Base-by-base conservation (phyloP, 2,797 vertebrate genomes). In the Oreochromis grahami region DNA sequence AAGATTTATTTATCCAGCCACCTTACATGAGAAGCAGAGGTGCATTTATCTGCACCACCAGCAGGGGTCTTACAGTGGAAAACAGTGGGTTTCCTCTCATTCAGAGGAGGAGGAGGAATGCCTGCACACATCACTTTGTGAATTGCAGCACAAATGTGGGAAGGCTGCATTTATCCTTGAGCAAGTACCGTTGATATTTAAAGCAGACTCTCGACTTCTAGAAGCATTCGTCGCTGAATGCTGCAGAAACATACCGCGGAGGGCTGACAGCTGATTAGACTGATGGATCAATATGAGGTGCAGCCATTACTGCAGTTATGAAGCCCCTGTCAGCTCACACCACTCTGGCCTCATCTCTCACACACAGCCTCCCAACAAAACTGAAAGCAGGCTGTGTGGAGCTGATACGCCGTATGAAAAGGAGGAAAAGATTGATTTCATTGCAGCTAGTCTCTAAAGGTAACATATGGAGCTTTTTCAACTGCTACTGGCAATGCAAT, bases 101-200 rank as follows among this genome's bases (percentile, higher is more conserved):
- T 26, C 32, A 50, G 32, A 45, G 56, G 29, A 36, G 51, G 45
- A 70, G 78, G 77, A 55, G 76, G 60, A 29, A 78, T 32, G 63
- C 60, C 81, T 56, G 76, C 84, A 89, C 83, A 53, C 87, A 91
- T 81, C 53, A 52, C 60, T 82, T 85, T 88, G 89, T 88, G 91
- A 93, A 91, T 78, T 87, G 85, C 90, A 91, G 82, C 93, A 93
- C 77, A 45, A 58, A 87, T 84, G 90, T 93, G 94, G 79, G 87
- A 94, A 87, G 68, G 91, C 89, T 88, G 89, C 72, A 92, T 94
- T 93, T 92, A 92, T 92, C 84, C 87, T 78, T 76, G 53, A 85
- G 83, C 80, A 84, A 88, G 76, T 72, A 68, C 38, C 41, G 80
- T 76, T 38, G 78, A 91, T 91, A 89, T 93, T 93, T 87, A 87